Evolutionary conservation across 1,140 invertebrate genomes (phyloP), one percentile per base, ranked within the genome.

Genomic region (Rhopalosiphum maidis): DNA sequence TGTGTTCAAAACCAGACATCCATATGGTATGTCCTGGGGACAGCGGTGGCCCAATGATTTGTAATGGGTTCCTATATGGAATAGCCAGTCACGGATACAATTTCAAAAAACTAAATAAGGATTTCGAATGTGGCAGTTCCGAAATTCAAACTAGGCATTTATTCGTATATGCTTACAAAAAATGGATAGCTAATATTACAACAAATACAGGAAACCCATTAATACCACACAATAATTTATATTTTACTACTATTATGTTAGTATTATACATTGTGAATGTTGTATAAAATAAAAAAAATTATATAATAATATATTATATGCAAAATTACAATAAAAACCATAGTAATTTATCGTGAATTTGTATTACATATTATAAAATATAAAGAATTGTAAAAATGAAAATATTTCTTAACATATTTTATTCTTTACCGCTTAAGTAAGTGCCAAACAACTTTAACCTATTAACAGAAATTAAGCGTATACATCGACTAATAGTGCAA

Each of bases 1-100:
- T 91, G 90, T 91, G 90, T 35, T 91, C 90, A 41, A 82, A 46
- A 35, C 90, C 90, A 11, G 60, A 82, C 60, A 23, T 22, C 4
- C 41, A 43, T 18, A 82, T 48, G 41, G 18, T 91, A n/a, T 91
- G 90, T 25, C 41, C 60, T 21, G 60, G 60, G 9, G 90, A 91
- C 60, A 91, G 90, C 60, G 90, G 90, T 1, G 90, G 90, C 1
- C 90, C 90, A 21, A 46, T 91, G 90, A 68, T 91, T 68, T 91
- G 90, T 43, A 30, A n/a, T 9, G 90, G 90, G 3, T 82, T 2
- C 1, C 43, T 46, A 15, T 91, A 77, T 30, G 90, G 90, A 23
- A 82, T 91, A 30, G 60, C 60, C 68, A 91, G 90, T 54, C 90
- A 91, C 68, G 60, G 37, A 43, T 91, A 46, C 30, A 77, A 82